These are phyloP conservation scores for Cylas formicarius DNA, from an alignment of 1,140 invertebrate species.

Conservation along the genomic window DNA sequence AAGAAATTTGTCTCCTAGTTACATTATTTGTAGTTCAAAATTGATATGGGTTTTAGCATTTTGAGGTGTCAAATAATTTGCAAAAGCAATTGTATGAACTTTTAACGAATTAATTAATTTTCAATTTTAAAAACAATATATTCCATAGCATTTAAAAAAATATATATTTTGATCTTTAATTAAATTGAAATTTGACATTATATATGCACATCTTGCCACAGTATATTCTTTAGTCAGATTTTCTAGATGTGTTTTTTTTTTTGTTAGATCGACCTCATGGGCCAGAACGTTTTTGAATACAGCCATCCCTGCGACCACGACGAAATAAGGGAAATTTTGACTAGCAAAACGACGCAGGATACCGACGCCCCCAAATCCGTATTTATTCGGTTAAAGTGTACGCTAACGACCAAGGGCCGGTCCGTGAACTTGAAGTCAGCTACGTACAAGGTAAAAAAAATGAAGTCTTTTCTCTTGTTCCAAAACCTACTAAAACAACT, in stretches of 20 bases:
- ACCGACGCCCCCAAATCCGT: conserved; percentile 45
- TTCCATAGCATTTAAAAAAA: neutral
- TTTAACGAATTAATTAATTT: no score
- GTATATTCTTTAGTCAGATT: no score
- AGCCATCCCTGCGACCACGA: conserved; percentile 92
- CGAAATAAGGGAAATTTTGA: conserved; percentile 76
- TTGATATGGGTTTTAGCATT: no score
- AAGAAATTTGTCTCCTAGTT: no score
- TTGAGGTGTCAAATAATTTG: no score
- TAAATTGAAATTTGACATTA: no score
- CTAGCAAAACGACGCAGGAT: conserved; percentile 46
- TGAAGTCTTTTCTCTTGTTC: conserved; percentile 10
- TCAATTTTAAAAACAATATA: no score
- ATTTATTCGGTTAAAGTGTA: conserved; percentile 85
- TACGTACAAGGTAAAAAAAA: conserved; percentile 90
- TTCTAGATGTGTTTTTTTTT: conserved; percentile 12
- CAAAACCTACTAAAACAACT: neutral
- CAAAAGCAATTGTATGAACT: no score
- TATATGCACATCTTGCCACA: no score
- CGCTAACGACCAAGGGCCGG: conserved; percentile 80
- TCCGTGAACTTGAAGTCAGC: conserved; percentile 90
- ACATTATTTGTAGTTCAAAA: no score
- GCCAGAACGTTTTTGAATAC: conserved; percentile 89
- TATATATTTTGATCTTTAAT: neutral
- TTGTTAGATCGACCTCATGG: conserved; percentile 85